A percentile compares a stretch with the other conserved stretches of the same genome.
Evolutionary conservation across 1,140 invertebrate species (phyloP).

Genomic region (Subanguina moxae): DNA sequence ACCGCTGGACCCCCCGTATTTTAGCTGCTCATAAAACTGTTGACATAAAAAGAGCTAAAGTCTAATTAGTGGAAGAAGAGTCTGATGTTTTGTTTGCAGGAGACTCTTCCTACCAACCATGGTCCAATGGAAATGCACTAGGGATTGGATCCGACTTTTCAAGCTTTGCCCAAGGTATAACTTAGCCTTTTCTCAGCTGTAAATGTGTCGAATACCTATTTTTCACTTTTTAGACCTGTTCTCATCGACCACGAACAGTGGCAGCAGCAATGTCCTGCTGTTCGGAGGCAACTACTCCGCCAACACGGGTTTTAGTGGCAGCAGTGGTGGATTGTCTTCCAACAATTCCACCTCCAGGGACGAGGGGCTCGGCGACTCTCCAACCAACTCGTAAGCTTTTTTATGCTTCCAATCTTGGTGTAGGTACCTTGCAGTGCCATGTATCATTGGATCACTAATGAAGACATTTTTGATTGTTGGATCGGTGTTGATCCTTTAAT

Average conservation of each 20-base stretch:
- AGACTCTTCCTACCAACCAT: conserved; percentile 8
- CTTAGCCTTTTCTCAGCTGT: not conserved
- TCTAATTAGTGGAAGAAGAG: too few species aligned
- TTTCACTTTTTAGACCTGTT: conserved; percentile 7
- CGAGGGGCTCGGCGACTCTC: conserved; percentile 25
- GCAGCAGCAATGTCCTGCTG: not conserved
- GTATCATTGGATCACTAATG: not conserved
- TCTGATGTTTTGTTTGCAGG: too few species aligned
- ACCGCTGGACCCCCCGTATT: too few species aligned
- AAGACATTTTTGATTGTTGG: too few species aligned
- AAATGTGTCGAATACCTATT: not conserved
- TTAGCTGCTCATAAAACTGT: too few species aligned
- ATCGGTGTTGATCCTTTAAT: not conserved
- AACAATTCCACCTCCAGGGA: conserved; percentile 24
- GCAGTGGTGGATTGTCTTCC: conserved; percentile 20
- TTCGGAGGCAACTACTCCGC: conserved; percentile 6
- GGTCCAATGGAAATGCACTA: conserved; percentile 3
- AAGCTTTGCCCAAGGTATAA: not conserved
- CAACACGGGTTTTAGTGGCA: not conserved
- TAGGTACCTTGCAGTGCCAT: not conserved
- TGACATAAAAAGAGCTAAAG: too few species aligned
- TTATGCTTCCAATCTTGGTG: not conserved
- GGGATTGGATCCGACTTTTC: not conserved
- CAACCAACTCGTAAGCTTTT: conserved; percentile 23
- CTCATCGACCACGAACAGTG: conserved; percentile 4